Evolutionary conservation across 2,113 vertebrate species (phyloP), one percentile per base, ranked within the genome.

Genomic region (Hippocampus mohnikei): DNA sequence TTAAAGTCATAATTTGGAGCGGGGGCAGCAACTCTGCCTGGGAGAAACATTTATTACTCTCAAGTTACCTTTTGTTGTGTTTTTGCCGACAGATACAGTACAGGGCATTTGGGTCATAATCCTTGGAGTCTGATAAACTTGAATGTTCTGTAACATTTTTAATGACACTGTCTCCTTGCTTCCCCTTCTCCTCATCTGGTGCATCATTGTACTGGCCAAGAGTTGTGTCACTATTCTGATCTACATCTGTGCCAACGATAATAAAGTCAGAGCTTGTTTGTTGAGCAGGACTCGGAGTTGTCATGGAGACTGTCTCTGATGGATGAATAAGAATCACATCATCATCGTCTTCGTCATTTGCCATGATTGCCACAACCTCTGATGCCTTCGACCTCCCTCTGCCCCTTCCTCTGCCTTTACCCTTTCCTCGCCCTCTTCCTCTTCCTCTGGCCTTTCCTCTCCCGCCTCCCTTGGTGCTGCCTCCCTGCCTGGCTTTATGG

Each of bases 31-130:
- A 21, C 52, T 44, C 66, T 37, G 25, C 53, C 67, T 9, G 64
- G 21, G 53, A 67, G 25, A 73, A 5, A 37, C 6, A 37, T 25
- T 12, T 5, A 25, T 73, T 74, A 66, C 13, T 6, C 77, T 40
- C 67, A 73, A 66, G 21, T 29, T 87, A 97, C 96, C 97, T 95
- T 85, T 96, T 94, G 77, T 94, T 93, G 42, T 94, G 94, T 48
- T 93, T 95, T 80, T 98, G 95, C 2, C 90, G 93, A 81, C 96
- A 98, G 63, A 96, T 93, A 87, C 95, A 96, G 67, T 93, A 96
- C 3, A 95, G 76, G 2, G 93, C 84, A 9, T 88, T 93, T 8
- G 94, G 88, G 77, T 96, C 93, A 0, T 92, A 94, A 18, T 88
- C 93, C 68, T 95, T 92, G 0, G 87, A 83, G 21, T 94, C 93